Conservation (phyloP, 2,888 invertebrate genomes). For the Himalopsyche japonica region DNA sequence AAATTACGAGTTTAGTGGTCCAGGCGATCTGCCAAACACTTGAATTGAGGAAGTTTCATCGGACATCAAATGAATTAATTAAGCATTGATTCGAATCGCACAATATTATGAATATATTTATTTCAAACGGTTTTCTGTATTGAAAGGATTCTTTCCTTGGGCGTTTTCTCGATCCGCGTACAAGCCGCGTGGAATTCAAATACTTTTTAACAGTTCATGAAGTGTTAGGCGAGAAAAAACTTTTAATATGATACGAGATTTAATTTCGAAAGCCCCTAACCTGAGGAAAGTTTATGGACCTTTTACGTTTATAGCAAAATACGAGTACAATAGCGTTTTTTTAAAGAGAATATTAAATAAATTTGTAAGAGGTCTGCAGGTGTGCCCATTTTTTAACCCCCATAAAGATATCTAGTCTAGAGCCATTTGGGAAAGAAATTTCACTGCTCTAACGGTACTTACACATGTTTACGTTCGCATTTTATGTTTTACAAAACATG, state of each 20-base stretch:
- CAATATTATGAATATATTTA: neutral
- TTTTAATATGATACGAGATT: conserved; percentile 13
- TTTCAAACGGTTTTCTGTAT: neutral
- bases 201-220: neutral
- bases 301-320: conserved; percentile 7
- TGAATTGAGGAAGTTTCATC: too few species aligned
- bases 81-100: too few species aligned
- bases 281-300: conserved; percentile 4
- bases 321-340: conserved; percentile 1
- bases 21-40: too few species aligned
- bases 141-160: neutral
- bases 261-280: conserved; percentile 16
- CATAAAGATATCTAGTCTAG: neutral
- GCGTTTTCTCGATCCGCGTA: neutral
- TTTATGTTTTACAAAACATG: neutral
- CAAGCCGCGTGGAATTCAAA: neutral
- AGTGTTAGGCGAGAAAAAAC: neutral
- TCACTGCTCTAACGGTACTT: neutral
- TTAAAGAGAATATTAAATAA: conserved; percentile 10
- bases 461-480: neutral
- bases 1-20: too few species aligned
- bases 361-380: conserved; percentile 15
- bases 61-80: too few species aligned
- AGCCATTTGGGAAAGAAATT: neutral
- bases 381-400: conserved; percentile 8